Evolutionary conservation across 2,888 invertebrate species (phyloP), one percentile per base, ranked within the genome.

Genomic region (Theretra japonica): DNA sequence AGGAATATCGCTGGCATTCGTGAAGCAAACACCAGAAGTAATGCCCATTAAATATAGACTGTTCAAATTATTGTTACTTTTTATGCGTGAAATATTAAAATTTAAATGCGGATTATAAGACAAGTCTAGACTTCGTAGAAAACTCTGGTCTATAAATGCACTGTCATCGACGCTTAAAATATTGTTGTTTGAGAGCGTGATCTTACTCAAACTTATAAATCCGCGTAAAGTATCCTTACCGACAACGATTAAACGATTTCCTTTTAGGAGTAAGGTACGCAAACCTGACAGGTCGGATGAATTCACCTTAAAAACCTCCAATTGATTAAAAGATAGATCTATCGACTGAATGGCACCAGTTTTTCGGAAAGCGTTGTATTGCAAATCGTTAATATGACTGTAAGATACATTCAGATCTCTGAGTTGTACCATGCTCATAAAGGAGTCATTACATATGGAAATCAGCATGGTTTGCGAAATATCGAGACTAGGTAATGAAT

Each of bases 301-400:
- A 72, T 92, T 92, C 1, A 92, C 70, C 2, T 74, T 57, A 71
- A 93, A 90, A 7, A 73, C 70, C 69, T 73, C 80, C 0, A 92
- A 73, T 75, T 80, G 74, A 60, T 92, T 92, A 72, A 77, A 81
- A 0, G 92, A 92, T n/a, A 92, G 77, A 75, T 93, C 92, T 8
- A 93, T 75, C 4, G 74, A 80, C 77, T 83, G 82, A 57, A 92
- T 78, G 21, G 80, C 79, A 1, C 83, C 86, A 2, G 88, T 88
- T 69, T 84, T 75, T 1, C 73, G 72, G 73, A 92, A 90, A 4
- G 83, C 75, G 76, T 92, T 88, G 73, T 81, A 90, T 72, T 89
- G 80, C 23, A 93, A 50, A 30, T 80, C 80, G 33, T 73, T 78
- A 69, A 93, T 79, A 72, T 82, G 81, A 74, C 88, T 83, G 68